A percentile compares a stretch with the other conserved stretches of the same genome.
These are phyloP conservation scores for Micromys minutus DNA, from an alignment of 2,113 vertebrate species.

Conservation along the genomic window DNA sequence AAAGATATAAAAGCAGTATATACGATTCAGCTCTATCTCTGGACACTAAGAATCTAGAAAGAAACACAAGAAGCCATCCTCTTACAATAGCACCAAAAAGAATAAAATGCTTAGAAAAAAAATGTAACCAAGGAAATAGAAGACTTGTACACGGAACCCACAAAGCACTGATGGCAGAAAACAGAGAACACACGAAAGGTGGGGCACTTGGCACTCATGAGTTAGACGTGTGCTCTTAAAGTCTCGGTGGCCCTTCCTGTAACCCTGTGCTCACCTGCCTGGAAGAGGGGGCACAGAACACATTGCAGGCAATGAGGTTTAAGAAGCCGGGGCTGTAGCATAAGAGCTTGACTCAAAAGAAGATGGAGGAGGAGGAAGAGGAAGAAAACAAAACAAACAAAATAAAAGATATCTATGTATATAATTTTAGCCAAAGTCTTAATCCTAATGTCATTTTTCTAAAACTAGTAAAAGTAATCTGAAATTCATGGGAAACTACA, in stretches of 20 bases:
- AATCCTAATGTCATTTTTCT: background rate
- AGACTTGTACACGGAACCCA: background rate
- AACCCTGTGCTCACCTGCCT: background rate
- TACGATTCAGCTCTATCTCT: background rate
- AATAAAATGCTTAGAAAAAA: background rate
- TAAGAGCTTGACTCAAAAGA: background rate
- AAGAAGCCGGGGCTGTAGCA: background rate
- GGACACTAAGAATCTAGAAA: background rate
- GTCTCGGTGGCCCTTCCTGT: background rate
- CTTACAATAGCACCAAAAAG: background rate
- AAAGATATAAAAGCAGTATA: background rate
- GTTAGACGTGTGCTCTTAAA: background rate
- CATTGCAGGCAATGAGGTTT: background rate
- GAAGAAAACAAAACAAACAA: background rate
- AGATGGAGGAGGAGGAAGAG: too few species aligned
- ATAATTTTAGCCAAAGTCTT: background rate
- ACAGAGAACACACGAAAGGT: background rate
- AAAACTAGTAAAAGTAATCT: background rate
- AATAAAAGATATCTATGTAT: background rate
- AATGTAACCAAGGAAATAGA: background rate
- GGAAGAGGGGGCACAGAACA: background rate
- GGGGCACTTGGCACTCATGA: background rate
- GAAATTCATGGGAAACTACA: background rate
- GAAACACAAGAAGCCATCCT: background rate
- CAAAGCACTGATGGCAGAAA: background rate